Evolutionary conservation across 2,113 vertebrate genomes (phyloP).

Genomic region (Larimichthys polyactis): DNA sequence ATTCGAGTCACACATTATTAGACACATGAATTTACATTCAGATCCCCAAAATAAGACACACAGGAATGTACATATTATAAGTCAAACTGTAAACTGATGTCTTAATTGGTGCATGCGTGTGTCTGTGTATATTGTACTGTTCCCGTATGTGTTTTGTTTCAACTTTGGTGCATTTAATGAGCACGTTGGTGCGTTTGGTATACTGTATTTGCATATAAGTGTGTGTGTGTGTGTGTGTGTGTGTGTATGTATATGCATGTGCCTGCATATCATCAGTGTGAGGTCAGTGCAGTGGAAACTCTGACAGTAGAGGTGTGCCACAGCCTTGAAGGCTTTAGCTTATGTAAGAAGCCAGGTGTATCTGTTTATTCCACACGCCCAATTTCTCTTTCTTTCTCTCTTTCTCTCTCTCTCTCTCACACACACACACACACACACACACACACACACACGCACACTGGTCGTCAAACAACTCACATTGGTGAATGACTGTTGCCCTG

Average conservation of each 20-base stretch:
- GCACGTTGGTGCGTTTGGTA: not conserved
- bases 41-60: not conserved
- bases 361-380: constrained; percentile 44
- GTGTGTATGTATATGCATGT: constrained; percentile 15
- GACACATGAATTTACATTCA: not conserved
- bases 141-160: not conserved
- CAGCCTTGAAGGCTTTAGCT: constrained; percentile 55
- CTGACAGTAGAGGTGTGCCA: constrained; percentile 55
- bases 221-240: constrained; percentile 1
- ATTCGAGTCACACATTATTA: constrained; percentile 5
- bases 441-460: not conserved
- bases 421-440: constrained; percentile 4
- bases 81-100: not conserved
- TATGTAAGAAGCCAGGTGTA: constrained; percentile 72
- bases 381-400: no score
- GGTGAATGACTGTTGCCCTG: constrained; percentile 1
- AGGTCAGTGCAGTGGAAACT: constrained; percentile 70
- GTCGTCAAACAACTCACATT: not conserved
- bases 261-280: constrained; percentile 58
- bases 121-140: not conserved
- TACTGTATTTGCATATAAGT: constrained; percentile 5
- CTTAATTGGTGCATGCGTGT: not conserved
- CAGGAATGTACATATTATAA: not conserved
- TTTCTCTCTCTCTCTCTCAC: not conserved
- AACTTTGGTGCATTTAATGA: not conserved